Evolutionary conservation across 1,140 invertebrate genomes (phyloP), one percentile per base, ranked within the genome.

Genomic region (Drosophila fuyamai): DNA sequence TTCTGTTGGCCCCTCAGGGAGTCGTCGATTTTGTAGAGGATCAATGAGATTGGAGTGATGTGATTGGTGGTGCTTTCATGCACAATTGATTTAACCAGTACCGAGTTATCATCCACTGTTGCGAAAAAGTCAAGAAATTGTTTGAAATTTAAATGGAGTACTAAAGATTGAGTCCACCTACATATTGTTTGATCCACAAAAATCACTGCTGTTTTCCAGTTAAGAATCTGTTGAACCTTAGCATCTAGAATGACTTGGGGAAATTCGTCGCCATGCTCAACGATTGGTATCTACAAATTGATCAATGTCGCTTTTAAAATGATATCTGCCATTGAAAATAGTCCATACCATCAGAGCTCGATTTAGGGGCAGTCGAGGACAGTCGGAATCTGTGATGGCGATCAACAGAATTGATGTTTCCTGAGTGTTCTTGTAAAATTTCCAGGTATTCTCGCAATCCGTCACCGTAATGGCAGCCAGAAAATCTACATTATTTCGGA

Each of bases 241-340:
- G 96, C 92, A 92, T 97, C 96, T 0, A 96, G 92, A 10, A 97
- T 86, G 5, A 97, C 92, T 93, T 97, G 96, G 0, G 96, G 94
- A 41, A 97, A 84, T 92, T 97, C 96, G 48, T 95, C 93, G 3
- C 96, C 95, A 4, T 93, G 92, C 1, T 93, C 91, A 4, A 95
- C 91, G 51, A 95, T 91, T 0, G 96, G 96, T 29, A 97, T 85
- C 91, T 92, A 27, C 0, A 2, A 5, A 32, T 29, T 3, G 2
- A 50, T 40, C 3, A 4, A 23, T 23, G 1, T 7, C 9, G 46
- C 2, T 9, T 73, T 38, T 1, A 32, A 18, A 9, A 27, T 18
- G 2, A 4, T 14, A 13, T 10, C n/a, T 23, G 16, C 6, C 3
- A 14, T 0, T n/a, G 0, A 23, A 16, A 10, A 5, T 1, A 0